These are phyloP conservation scores for Harlomillsia oculata DNA, from an alignment of 1,140 invertebrate species.

Conservation along the genomic window DNA sequence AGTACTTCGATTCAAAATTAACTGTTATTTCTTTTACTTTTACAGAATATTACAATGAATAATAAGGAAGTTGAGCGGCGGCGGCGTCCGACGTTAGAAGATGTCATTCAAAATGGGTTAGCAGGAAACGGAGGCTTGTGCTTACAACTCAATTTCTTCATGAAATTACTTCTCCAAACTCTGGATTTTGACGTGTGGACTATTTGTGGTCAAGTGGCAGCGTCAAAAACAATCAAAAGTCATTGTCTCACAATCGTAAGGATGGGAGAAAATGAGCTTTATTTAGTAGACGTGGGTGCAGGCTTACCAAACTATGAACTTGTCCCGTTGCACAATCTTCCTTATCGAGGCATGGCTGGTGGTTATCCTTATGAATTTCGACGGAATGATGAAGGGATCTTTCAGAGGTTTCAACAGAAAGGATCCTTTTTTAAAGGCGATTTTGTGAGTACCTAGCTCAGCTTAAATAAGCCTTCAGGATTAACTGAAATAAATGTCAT, in stretches of 20 bases:
- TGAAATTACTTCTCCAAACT: background rate
- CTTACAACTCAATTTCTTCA: slow-evolving; percentile 7
- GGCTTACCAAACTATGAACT: background rate
- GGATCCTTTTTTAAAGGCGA: slow-evolving; percentile 9
- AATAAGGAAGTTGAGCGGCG: background rate
- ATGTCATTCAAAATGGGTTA: background rate
- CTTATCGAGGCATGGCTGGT: background rate
- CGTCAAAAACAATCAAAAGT: background rate
- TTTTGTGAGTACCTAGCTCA: slow-evolving; percentile 8
- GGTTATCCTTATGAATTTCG: slow-evolving; percentile 14
- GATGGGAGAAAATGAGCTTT: background rate
- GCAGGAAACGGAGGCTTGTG: slow-evolving; percentile 3
- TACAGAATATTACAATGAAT: slow-evolving; percentile 3
- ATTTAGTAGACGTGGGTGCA: slow-evolving; percentile 5
- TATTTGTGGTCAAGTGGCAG: background rate
- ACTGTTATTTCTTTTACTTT: too few relatives aligned
- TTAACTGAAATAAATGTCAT: background rate
- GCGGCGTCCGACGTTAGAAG: background rate
- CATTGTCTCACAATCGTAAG: background rate
- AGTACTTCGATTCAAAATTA: too few relatives aligned
- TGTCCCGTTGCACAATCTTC: slow-evolving; percentile 5
- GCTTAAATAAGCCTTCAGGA: background rate
- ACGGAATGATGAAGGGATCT: background rate
- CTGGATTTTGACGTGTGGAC: slow-evolving; percentile 2
- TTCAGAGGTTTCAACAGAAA: background rate